Conservation (phyloP, 2,797 vertebrate species). For the Poeciliopsis turneri region DNA sequence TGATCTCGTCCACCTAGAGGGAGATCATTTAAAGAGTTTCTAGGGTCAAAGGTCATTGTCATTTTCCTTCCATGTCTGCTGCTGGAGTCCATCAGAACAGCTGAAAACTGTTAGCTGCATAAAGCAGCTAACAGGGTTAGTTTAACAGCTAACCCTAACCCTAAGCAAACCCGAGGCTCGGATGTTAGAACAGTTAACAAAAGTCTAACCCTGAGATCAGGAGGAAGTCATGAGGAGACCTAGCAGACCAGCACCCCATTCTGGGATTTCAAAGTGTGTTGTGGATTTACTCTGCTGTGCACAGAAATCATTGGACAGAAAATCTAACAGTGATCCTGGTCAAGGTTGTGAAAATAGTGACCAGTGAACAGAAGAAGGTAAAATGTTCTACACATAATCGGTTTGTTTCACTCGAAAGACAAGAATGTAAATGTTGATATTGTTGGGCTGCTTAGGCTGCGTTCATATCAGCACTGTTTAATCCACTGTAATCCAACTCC, state of each 20-base stretch:
- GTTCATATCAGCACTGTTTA: too few species aligned
- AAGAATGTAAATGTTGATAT: too few species aligned
- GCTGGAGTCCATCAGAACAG: background rate
- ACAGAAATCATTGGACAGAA: background rate
- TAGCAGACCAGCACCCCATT: background rate
- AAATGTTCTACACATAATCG: background rate
- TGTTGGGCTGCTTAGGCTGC: too few species aligned
- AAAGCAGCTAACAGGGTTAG: background rate
- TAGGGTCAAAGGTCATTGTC: background rate
- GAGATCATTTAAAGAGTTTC: background rate
- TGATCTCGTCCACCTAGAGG: too few species aligned
- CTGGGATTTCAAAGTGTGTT: background rate
- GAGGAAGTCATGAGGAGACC: background rate
- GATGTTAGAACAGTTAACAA: background rate
- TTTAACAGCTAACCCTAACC: too few species aligned
- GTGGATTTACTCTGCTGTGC: background rate
- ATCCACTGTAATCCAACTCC: too few species aligned
- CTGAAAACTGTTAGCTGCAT: background rate
- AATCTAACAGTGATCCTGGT: background rate
- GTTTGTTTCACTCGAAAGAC: background rate
- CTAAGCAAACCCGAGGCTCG: background rate
- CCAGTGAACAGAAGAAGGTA: background rate
- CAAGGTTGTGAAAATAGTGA: background rate
- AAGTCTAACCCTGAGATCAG: background rate
- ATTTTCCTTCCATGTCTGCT: background rate